Evolutionary conservation across 2,797 vertebrate genomes (phyloP).

Genomic region (Hipposideros larvatus): DNA sequence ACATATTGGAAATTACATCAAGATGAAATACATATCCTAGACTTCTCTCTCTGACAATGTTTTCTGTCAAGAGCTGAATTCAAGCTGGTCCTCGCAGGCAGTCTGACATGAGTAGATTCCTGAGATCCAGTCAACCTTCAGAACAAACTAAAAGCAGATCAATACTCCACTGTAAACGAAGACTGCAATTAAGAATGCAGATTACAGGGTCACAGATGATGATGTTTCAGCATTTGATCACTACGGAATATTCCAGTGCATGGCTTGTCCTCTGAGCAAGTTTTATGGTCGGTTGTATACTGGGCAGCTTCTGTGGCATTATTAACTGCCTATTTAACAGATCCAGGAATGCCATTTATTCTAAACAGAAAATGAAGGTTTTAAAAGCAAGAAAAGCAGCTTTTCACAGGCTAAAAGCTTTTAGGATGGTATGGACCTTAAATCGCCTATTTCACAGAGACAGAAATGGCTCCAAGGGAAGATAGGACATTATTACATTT

Average conservation of each 20-base stretch:
- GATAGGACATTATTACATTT: not conserved
- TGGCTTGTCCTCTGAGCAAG: not conserved
- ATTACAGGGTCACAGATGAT: slow-evolving; percentile 38
- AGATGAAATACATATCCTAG: not conserved
- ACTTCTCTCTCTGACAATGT: not conserved
- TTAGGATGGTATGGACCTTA: slow-evolving; percentile 65
- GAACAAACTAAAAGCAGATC: slow-evolving; percentile 44
- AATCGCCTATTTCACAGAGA: slow-evolving; percentile 73
- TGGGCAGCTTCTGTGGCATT: slow-evolving; percentile 63
- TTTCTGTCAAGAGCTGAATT: slow-evolving; percentile 3
- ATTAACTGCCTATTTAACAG: slow-evolving; percentile 78
- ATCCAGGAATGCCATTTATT: slow-evolving; percentile 76
- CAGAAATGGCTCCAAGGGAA: slow-evolving; percentile 68
- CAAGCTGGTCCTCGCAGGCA: not conserved
- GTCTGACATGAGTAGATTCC: not conserved
- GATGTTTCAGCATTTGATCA: not conserved
- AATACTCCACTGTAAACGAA: slow-evolving; percentile 39
- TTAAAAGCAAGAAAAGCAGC: slow-evolving; percentile 74
- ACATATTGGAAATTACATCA: not conserved
- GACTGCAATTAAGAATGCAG: slow-evolving; percentile 55
- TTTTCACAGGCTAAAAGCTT: slow-evolving; percentile 81
- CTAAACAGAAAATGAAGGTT: slow-evolving; percentile 72
- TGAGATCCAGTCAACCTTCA: slow-evolving; percentile 40
- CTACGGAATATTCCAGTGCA: not conserved
- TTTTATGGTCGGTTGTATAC: slow-evolving; percentile 29